These are phyloP conservation scores for Silurus asotus DNA, from an alignment of 2,113 vertebrate species.

Conservation along the genomic window DNA sequence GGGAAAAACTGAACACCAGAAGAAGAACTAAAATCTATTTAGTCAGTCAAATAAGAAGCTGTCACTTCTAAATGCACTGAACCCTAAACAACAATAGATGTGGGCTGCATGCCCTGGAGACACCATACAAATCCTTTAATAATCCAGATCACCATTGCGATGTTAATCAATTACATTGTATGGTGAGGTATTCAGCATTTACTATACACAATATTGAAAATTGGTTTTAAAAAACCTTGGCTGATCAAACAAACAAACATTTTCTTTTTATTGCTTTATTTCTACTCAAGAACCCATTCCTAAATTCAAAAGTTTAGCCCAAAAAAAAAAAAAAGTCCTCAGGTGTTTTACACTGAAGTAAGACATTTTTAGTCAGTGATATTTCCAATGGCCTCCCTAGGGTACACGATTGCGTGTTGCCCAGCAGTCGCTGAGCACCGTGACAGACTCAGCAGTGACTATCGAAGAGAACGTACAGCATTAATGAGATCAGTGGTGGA, in stretches of 20 bases:
- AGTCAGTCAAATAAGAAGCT: not conserved
- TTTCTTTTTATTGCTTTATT: not conserved
- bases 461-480: not conserved
- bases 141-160: not conserved
- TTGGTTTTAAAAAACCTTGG: not conserved
- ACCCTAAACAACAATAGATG: not conserved
- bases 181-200: not conserved
- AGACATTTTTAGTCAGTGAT: constrained; percentile 22
- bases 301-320: constrained; percentile 4
- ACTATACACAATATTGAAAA: not conserved
- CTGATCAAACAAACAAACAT: not conserved
- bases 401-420: not conserved
- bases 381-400: constrained; percentile 13
- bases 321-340: constrained; percentile 1
- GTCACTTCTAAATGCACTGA: not conserved
- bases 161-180: not conserved
- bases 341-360: not conserved
- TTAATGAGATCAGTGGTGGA: constrained; percentile 39
- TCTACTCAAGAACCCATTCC: not conserved
- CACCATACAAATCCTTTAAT: not conserved
- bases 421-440: not conserved
- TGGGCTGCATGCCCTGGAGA: not conserved
- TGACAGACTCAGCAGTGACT: constrained; percentile 22
- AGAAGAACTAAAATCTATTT: not conserved
- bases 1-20: not conserved